These are phyloP conservation scores for Ascidia mentula DNA, from an alignment of 23 tunicate species.

Conservation along the genomic window DNA sequence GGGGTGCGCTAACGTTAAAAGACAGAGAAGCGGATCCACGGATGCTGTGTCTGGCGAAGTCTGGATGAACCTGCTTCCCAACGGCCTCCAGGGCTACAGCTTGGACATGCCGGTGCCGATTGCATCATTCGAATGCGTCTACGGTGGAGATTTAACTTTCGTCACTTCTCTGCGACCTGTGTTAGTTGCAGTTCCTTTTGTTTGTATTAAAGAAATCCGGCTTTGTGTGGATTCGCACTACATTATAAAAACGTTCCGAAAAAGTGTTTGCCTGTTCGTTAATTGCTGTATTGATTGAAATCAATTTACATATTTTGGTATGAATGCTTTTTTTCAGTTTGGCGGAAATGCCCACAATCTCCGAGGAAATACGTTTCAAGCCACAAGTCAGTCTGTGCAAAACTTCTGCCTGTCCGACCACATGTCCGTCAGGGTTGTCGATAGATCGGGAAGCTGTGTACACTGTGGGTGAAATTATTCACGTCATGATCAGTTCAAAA, in stretches of 20 bases:
- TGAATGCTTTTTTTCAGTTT: background rate
- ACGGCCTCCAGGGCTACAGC: background rate
- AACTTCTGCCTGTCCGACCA: background rate
- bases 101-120: slow-evolving; percentile 48
- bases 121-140: slow-evolving; percentile 29
- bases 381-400: background rate
- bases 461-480: background rate
- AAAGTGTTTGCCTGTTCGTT: no score
- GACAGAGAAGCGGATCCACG: background rate
- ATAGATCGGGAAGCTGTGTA: background rate
- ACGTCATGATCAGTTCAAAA: no score
- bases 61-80: slow-evolving; percentile 31
- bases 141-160: slow-evolving; percentile 8
- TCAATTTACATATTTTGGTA: no score
- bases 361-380: background rate
- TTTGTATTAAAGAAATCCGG: no score
- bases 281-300: no score
- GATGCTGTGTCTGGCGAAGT: slow-evolving; percentile 19
- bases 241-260: no score
- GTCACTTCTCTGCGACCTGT: slow-evolving; percentile 40
- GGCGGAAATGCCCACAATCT: background rate
- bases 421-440: background rate
- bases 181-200: slow-evolving; percentile 7
- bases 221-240: no score
- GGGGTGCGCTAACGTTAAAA: slow-evolving; percentile 12